Evolutionary conservation across 2,888 invertebrate species (phyloP).

Genomic region (Lydus trimaculatus): DNA sequence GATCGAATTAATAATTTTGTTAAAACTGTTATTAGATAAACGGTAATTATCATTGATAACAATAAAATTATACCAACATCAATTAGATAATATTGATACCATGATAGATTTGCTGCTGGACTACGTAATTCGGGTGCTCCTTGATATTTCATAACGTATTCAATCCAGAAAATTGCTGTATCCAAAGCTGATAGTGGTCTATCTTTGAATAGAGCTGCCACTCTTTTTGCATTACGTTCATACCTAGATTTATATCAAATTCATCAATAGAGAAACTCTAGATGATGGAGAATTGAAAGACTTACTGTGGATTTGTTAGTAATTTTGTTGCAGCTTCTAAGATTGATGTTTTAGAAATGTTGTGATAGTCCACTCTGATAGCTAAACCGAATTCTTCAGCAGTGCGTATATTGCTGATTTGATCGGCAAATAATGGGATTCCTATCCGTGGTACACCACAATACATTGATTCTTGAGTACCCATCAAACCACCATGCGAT

Average conservation of each 20-base stretch:
- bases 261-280: neutral
- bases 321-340: constrained; percentile 43
- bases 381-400: constrained; percentile 64
- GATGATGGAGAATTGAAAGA: constrained; percentile 7
- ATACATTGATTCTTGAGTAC: constrained; percentile 61
- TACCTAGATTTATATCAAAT: neutral
- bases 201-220: too few species aligned
- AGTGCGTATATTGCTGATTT: constrained; percentile 64
- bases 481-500: constrained; percentile 64
- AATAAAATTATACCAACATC: constrained; percentile 33
- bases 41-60: neutral
- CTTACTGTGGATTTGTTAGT: constrained; percentile 62
- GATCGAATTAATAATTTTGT: neutral
- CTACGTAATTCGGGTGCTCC: constrained; percentile 58
- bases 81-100: constrained; percentile 56
- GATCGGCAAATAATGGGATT: constrained; percentile 56
- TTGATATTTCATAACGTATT: constrained; percentile 63
- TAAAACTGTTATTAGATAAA: constrained; percentile 3
- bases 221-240: neutral
- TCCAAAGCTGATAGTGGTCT: too few species aligned
- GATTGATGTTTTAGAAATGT: constrained; percentile 46
- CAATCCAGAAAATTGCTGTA: constrained; percentile 40
- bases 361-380: constrained; percentile 50
- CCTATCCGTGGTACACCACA: constrained; percentile 59
- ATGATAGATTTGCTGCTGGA: constrained; percentile 62